Base-by-base conservation (phyloP, 2,113 vertebrate genomes). In the Anguilla rostrata region DNA sequence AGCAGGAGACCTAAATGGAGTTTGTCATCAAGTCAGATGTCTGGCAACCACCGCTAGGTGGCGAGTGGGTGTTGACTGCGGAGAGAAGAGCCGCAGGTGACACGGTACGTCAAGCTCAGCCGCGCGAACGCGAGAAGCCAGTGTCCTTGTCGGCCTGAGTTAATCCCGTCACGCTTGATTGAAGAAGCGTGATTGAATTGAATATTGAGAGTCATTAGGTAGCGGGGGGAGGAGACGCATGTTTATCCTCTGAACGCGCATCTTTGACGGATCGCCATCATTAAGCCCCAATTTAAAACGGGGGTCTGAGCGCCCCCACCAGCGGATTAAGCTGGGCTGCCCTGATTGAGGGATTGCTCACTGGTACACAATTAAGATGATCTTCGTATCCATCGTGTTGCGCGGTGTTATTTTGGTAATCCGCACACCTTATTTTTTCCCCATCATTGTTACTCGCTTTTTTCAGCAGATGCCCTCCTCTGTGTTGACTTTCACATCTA, bases 181-280 rank as follows among this genome's bases (percentile, higher is more conserved):
- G 92, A 89, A 83, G 75, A 16, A 15, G 34, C 81, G 87, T 87
- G 91, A 91, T 90, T 88, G 92, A 90, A 66, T 53, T 26, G 60
- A 87, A 88, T 88, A 91, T 87, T 53, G 49, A 91, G 53, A 75
- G 84, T 91, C 89, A 91, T 93, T 93, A 92, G 90, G 91, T 88
- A 87, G 90, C 93, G 91, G 85, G 75, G 85, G 89, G 88, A 83
- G 88, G 94, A 92, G 92, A 94, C 91, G 92, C 83, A 86, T 92
- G 91, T 93, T 92, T 93, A 90, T 92, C 92, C 92, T 94, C 92
- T 87, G 89, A 92, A 91, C 83, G 92, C 89, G 88, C 89, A 90
- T 90, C 86, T 81, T 63, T 84, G 81, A 94, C 94, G 89, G 90
- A 94, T 90, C 80, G 56, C 90, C 88, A 90, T 91, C 91, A 91